phyloP scores from a whole-genome alignment of 2,888 invertebrate species.

The Ischnura elegans region DNA sequence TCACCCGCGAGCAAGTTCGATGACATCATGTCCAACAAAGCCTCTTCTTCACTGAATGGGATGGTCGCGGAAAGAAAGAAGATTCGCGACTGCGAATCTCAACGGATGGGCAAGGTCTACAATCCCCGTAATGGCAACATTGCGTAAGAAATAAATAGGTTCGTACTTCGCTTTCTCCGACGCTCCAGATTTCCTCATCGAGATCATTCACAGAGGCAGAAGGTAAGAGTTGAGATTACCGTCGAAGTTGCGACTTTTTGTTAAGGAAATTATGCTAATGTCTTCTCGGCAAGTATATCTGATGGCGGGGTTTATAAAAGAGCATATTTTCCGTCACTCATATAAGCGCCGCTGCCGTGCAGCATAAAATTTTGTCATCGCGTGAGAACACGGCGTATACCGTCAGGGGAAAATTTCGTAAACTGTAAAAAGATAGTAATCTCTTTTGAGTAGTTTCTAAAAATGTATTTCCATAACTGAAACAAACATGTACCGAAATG shows the following conservation, averaged over 20 bases:
- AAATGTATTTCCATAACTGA: no score
- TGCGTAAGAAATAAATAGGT: not conserved
- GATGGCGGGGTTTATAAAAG: not conserved
- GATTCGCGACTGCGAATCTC: not conserved
- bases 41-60: not conserved
- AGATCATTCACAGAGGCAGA: not conserved
- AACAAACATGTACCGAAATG: no score
- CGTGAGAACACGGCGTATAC: not conserved
- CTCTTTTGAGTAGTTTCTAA: no score
- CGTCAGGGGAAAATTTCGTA: no score
- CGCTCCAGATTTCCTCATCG: not conserved
- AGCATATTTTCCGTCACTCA: not conserved
- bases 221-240: not conserved
- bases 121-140: not conserved
- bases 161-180: not conserved
- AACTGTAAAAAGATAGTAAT: no score
- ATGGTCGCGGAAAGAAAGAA: not conserved
- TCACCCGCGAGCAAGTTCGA: conserved; percentile 27
- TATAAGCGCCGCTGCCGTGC: not conserved
- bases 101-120: not conserved
- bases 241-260: not conserved
- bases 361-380: not conserved
- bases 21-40: conserved; percentile 25
- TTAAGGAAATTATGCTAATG: not conserved
- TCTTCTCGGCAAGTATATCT: not conserved